Conservation (phyloP, 2,888 invertebrate species). For the Cryptosula pallasiana region DNA sequence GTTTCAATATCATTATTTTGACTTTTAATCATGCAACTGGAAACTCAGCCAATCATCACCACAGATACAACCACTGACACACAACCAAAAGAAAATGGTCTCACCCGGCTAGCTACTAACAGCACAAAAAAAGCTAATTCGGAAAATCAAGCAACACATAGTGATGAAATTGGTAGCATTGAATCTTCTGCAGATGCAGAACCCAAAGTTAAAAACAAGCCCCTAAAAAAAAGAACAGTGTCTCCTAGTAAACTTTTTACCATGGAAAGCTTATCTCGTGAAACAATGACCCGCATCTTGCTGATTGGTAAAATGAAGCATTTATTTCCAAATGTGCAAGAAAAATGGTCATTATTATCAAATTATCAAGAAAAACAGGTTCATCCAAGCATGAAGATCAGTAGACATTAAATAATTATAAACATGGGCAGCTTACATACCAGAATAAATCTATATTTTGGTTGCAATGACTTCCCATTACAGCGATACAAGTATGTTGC, state of each 20-base stretch:
- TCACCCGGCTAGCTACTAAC: too few species aligned
- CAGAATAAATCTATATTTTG: constrained; percentile 9
- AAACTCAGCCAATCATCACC: too few species aligned
- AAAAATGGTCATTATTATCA: constrained; percentile 7
- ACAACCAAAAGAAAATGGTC: too few species aligned
- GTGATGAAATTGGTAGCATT: not conserved
- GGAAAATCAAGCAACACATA: not conserved
- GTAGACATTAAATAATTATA: not conserved
- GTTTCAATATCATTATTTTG: too few species aligned
- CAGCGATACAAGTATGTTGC: constrained; percentile 10
- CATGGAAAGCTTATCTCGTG: constrained; percentile 3
- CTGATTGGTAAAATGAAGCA: constrained; percentile 6
- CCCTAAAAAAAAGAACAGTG: not conserved
- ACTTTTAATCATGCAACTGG: too few species aligned
- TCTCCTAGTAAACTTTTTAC: not conserved
- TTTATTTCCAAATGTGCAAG: not conserved
- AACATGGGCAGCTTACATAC: constrained; percentile 8
- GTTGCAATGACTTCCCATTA: constrained; percentile 11
- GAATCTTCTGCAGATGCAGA: not conserved
- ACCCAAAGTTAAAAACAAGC: not conserved
- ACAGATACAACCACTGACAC: too few species aligned
- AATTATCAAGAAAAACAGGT: not conserved
- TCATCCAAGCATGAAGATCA: not conserved
- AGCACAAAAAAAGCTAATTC: too few species aligned
- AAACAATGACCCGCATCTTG: not conserved